These are phyloP conservation scores for Anguilla anguilla DNA, from an alignment of 2,797 vertebrate genomes.

Conservation along the genomic window DNA sequence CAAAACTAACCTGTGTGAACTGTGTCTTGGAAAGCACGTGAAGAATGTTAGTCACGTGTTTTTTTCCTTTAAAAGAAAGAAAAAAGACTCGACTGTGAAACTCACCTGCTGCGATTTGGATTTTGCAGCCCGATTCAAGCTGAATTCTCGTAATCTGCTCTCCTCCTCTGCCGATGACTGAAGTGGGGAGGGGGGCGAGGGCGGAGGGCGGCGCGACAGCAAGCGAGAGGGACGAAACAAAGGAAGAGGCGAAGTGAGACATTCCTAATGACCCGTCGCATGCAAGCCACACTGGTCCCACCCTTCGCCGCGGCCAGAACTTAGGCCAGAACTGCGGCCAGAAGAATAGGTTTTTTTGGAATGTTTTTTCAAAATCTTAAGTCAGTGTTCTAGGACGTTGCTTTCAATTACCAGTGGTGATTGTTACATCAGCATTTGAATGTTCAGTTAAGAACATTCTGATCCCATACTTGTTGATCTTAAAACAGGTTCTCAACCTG, in stretches of 20 bases:
- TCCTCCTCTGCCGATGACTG: slow-evolving; percentile 97
- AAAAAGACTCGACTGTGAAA: background rate
- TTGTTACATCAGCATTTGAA: too few species aligned
- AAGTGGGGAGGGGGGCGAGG: background rate
- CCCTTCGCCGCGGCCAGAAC: background rate
- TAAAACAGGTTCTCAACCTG: background rate
- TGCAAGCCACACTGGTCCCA: background rate
- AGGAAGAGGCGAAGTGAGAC: background rate
- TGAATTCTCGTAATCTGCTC: slow-evolving; percentile 99
- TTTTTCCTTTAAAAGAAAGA: background rate
- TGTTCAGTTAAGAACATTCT: too few species aligned
- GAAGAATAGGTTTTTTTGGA: background rate
- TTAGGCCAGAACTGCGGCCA: too few species aligned
- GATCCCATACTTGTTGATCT: too few species aligned
- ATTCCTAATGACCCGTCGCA: background rate
- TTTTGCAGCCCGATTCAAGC: slow-evolving; percentile 97
- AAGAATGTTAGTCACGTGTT: background rate
- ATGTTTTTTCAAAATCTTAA: too few species aligned
- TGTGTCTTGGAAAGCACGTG: background rate
- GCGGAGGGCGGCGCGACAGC: background rate
- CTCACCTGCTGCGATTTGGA: slow-evolving; percentile 95
- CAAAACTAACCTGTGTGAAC: background rate
- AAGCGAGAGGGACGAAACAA: background rate
- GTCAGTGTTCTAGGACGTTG: too few species aligned
- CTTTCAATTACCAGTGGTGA: too few species aligned